phyloP scores from a whole-genome alignment of 2,888 invertebrate species.

The Leptinotarsa peninsularis region DNA sequence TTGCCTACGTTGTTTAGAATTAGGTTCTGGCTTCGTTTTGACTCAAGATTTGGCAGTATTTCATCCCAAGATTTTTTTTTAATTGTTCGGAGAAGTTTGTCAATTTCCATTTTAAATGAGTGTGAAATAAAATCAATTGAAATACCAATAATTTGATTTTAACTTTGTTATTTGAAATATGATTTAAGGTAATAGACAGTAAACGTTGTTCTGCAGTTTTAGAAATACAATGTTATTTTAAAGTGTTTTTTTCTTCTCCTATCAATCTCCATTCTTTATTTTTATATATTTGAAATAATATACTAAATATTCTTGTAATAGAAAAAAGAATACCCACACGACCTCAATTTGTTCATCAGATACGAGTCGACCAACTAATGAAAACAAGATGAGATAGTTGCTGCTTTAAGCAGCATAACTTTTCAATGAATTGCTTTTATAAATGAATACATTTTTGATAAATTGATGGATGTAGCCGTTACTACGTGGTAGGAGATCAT shows the following conservation, averaged over 20 bases:
- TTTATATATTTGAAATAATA: not conserved
- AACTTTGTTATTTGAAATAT: slow-evolving; percentile 44
- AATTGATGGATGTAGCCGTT: no score
- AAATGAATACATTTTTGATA: no score
- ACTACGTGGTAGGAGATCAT: no score
- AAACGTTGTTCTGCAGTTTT: slow-evolving; percentile 53
- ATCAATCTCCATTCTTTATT: not conserved
- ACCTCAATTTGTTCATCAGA: no score
- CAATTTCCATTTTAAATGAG: slow-evolving; percentile 39
- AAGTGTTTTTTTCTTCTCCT: slow-evolving; percentile 28
- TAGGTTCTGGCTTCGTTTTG: slow-evolving; percentile 1
- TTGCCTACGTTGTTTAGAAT: slow-evolving; percentile 1
- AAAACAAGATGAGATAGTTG: no score
- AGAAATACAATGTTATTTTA: slow-evolving; percentile 57
- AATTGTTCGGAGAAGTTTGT: slow-evolving; percentile 22
- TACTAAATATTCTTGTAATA: no score
- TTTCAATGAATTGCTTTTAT: no score
- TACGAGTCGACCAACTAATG: no score
- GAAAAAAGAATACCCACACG: no score
- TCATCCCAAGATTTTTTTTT: slow-evolving; percentile 21
- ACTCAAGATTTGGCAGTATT: not conserved
- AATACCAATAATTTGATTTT: slow-evolving; percentile 33
- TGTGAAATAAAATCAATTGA: slow-evolving; percentile 30
- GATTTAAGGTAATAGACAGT: slow-evolving; percentile 48
- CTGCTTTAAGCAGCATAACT: no score